phyloP scores from a whole-genome alignment of 2,797 vertebrate genomes.

The Sebastes taczanowskii region DNA sequence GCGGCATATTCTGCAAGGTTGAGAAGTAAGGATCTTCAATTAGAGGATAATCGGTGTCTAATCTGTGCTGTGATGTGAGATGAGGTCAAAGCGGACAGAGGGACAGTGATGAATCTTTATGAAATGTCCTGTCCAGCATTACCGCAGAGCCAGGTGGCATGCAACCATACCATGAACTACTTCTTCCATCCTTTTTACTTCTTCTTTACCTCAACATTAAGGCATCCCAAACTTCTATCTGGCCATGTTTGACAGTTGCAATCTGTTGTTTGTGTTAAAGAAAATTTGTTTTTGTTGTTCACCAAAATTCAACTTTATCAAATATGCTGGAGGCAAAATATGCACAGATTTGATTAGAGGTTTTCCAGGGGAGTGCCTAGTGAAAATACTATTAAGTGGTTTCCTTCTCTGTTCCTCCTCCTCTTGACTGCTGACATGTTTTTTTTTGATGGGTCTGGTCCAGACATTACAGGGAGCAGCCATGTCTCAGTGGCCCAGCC shows the following conservation, averaged over 20 bases:
- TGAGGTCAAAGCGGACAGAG: conserved; percentile 82
- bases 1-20: conserved; percentile 77
- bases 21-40: conserved; percentile 79
- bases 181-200: conserved; percentile 36
- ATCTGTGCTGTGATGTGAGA: conserved; percentile 80
- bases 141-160: conserved; percentile 62
- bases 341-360: conserved; percentile 39
- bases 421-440: conserved; percentile 63
- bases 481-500: conserved; percentile 74
- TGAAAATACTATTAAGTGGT: conserved; percentile 65
- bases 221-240: background rate
- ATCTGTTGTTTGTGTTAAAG: conserved; percentile 10
- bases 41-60: conserved; percentile 81
- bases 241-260: conserved; percentile 5
- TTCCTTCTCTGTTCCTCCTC: conserved; percentile 62
- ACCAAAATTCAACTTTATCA: conserved; percentile 26
- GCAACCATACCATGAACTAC: conserved; percentile 39
- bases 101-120: conserved; percentile 83
- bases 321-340: conserved; percentile 36
- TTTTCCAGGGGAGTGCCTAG: conserved; percentile 39
- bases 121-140: conserved; percentile 75
- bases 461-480: conserved; percentile 79
- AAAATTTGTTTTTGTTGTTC: conserved; percentile 8
- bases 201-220: background rate
- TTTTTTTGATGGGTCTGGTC: conserved; percentile 75